Evolutionary conservation across 2,888 invertebrate species (phyloP), one percentile per base, ranked within the genome.

Genomic region (Cacoxenus indagator): DNA sequence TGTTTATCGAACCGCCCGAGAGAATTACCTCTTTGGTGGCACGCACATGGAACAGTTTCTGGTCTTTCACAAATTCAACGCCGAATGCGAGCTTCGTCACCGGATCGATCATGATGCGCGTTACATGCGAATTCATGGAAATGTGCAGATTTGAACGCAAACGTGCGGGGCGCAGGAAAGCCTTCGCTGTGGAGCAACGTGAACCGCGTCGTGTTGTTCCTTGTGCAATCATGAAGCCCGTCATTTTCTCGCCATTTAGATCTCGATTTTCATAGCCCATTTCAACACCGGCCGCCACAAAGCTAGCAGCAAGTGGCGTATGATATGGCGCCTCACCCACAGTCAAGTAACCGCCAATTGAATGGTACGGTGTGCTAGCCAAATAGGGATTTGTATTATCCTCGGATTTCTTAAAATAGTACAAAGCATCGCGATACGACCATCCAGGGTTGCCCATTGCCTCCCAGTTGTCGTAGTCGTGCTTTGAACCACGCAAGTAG

Each of bases 381-480:
- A 96, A 87, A 80, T 95, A 96, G 0, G 95, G 95, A 85, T 95
- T 97, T 78, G 92, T 91, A 78, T 96, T 96, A 87, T 96, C 96
- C 89, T 96, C 96, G 0, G 96, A 96, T 86, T 96, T 96, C 85
- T 95, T 95, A 87, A 96, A 96, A 82, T 96, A 96, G 78, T 93
- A 91, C 8, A 96, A 88, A 0, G 93, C 93, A 73, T 95, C 93
- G 65, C 92, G 91, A 76, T 92, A 93, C 4, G 94, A 92, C 98
- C 98, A 98, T 0, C 97, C 97, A 1, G 92, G 91, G 84, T 96
- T 96, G 0, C 97, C 98, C 70, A 92, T 87, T 0, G 91, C 89
- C 83, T 96, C 96, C 98, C 98, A 98, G 0, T 90, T 89, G 84
- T 98, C 96, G 87, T 97, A 98, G 86, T 98, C 98, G 75, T 91